Conservation (phyloP, 1,140 invertebrate genomes). For the Aphelinus certus region DNA sequence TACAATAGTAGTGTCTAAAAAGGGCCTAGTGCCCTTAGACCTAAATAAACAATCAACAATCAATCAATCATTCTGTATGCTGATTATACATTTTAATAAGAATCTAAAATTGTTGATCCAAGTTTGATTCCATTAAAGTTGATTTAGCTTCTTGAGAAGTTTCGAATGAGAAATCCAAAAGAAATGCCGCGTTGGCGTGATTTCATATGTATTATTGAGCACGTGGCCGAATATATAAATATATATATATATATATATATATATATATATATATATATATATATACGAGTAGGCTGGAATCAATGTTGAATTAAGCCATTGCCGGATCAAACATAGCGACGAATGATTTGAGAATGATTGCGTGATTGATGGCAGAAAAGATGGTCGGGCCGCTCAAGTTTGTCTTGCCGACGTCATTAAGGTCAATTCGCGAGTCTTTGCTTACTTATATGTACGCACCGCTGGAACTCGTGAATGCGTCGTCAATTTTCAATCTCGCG, state of each 20-base stretch:
- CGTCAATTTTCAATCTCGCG: conserved; percentile 23
- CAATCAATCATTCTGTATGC: no score
- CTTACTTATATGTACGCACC: conserved; percentile 12
- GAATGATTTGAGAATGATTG: conserved; percentile 35
- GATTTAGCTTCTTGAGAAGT: background rate
- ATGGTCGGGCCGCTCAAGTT: conserved; percentile 11
- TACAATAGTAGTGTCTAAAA: no score
- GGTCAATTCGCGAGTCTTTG: conserved; percentile 31
- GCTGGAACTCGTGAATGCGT: background rate
- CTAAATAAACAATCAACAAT: no score
- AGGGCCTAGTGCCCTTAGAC: no score
- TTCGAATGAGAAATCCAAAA: background rate
- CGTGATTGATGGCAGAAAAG: conserved; percentile 34
- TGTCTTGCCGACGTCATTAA: conserved; percentile 23
- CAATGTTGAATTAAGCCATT: conserved; percentile 56
- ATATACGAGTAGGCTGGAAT: conserved; percentile 41
- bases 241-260: no score
- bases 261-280: no score
- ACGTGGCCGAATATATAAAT: no score
- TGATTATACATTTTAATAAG: no score
- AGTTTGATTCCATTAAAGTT: conserved; percentile 4
- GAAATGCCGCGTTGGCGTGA: background rate
- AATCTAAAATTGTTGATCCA: no score
- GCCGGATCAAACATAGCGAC: conserved; percentile 40
- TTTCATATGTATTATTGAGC: background rate